Base-by-base conservation (phyloP, 2,113 vertebrate species). In the Neofelis nebulosa region DNA sequence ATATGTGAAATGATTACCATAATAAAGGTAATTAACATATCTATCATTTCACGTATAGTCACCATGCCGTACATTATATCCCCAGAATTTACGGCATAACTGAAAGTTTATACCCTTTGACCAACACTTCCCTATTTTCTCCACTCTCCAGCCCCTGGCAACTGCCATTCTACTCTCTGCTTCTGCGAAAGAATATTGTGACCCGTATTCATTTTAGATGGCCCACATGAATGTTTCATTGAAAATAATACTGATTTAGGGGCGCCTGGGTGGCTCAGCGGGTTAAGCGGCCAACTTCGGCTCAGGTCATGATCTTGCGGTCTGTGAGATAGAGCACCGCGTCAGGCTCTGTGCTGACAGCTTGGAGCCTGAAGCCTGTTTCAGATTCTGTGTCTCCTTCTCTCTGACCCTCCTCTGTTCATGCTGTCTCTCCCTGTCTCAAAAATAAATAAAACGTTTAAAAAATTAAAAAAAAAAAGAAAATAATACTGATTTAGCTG, bases 191-290 rank as follows among this genome's bases (percentile, higher is more conserved):
- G 45, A 90, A 31, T 57, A 50, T 57, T 81, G 4, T 74, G 55
- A 65, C 5, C 18, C 36, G 36, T 31, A 82, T 79, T 78, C 11
- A 96, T 61, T 93, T 88, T 94, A 61, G 19, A 95, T 21, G 12
- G 0, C 21, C 48, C 25, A 63, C 21, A 36, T 33, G 4, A 71
- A 68, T 41, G 6, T 73, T 68, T 92, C 33, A 80, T 55, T 61
- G 14, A 55, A 94, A 96, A 48, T 45, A 78, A 48, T 48, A 31
- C 27, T 78, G 74, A 48, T 31, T 78, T 48, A 78, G 41, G 45
- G 45, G 45, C 45, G 7, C 45, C 45, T 45, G 45, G 45, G 45
- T 45, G 45, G 45, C 45, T 45, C 0, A 45, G 45, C 9, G 1
- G 8, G 45, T 45, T 45, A 45, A 45, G 45, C 45, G 45, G 7